Evolutionary conservation across 2,113 vertebrate species (phyloP).

Genomic region (Eurypyga helias): DNA sequence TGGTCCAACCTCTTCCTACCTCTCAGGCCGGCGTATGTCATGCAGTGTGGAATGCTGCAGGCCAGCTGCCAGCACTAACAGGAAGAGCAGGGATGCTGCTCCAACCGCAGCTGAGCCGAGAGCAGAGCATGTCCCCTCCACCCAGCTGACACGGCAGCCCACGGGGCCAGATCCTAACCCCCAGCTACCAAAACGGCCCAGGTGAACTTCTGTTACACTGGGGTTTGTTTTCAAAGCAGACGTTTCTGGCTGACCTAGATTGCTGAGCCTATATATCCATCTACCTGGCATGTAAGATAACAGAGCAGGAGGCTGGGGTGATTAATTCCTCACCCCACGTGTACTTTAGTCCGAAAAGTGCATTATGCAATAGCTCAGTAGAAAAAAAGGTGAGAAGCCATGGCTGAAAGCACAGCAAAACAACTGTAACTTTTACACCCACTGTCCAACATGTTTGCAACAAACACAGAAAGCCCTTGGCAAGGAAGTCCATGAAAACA

Average conservation of each 20-base stretch:
- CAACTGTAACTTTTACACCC: not conserved
- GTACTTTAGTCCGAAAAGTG: not conserved
- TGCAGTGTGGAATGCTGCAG: not conserved
- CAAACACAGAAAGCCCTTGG: not conserved
- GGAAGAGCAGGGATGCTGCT: not conserved
- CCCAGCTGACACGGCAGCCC: rapidly evolving
- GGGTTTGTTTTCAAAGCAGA: not conserved
- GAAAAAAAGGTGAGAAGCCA: not conserved
- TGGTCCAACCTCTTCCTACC: not conserved
- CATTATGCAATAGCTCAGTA: not conserved
- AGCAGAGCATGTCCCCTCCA: rapidly evolving
- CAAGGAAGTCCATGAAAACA: not conserved
- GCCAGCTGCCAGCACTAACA: not conserved
- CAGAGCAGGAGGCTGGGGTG: not conserved
- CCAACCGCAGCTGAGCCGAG: not conserved
- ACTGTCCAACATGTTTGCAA: not conserved
- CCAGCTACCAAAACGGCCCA: not conserved
- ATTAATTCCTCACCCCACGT: not conserved
- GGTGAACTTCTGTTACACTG: not conserved
- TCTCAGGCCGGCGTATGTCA: not conserved
- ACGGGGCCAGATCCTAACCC: not conserved
- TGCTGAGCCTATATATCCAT: not conserved
- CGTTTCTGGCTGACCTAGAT: not conserved
- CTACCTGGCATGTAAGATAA: not conserved
- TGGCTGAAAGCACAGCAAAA: not conserved